Percentiles rank a stretch among this genome's conserved stretches.
Conservation (phyloP, 2,888 invertebrate species). For the Troglohyphantes excavatus region DNA sequence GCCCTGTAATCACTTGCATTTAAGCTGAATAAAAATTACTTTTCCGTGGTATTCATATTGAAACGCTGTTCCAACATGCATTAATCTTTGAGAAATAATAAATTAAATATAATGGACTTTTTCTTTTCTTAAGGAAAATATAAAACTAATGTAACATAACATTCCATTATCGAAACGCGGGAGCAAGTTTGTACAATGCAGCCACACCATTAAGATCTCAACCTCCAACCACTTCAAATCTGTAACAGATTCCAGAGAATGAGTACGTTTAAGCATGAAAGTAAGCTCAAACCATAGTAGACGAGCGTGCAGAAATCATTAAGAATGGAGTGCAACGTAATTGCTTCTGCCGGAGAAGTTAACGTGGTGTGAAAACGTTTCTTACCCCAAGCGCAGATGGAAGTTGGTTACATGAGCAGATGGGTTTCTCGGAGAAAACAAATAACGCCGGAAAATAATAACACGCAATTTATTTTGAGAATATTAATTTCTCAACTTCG, state of each 20-base stretch:
- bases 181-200: not conserved
- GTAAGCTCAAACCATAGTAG: too few species aligned
- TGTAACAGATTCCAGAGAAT: too few species aligned
- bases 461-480: not conserved
- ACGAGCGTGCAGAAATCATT: not conserved
- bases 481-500: not conserved
- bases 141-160: not conserved
- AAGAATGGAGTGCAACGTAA: not conserved
- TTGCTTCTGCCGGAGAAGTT: not conserved
- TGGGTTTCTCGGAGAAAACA: not conserved
- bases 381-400: not conserved
- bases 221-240: not conserved
- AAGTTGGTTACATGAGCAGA: not conserved
- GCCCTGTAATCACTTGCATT: too few species aligned
- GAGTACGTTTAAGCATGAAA: too few species aligned
- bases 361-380: conserved; percentile 11
- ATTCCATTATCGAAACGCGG: not conserved
- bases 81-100: too few species aligned
- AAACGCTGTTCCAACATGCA: too few species aligned
- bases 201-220: not conserved
- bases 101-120: too few species aligned
- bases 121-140: too few species aligned
- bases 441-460: not conserved
- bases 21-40: too few species aligned
- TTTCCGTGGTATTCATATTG: too few species aligned